Base-by-base conservation (phyloP, 2,888 invertebrate genomes). In the Phania funesta region DNA sequence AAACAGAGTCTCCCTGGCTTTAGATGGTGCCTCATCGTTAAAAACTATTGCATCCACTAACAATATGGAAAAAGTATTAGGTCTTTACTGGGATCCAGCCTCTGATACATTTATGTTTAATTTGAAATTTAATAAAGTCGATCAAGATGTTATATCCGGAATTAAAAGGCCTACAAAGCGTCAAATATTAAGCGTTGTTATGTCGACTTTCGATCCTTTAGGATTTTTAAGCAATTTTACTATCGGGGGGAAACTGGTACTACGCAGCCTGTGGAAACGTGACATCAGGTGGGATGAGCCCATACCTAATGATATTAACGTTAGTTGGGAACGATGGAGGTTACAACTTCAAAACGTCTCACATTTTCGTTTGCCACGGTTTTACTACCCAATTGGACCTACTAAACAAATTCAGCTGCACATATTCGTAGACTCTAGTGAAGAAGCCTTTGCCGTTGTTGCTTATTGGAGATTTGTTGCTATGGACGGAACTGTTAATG, bases 191-290 rank as follows among this genome's bases (percentile, higher is more conserved):
- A 50, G 84, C 0, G 41, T 86, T 0, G 79, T 85, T 2, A 87
- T 87, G 86, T 86, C 87, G 0, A 29, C 87, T 2, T 88, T 83
- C 62, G 86, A 87, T 52, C 87, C 86, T 0, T 64, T 87, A 0
- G 87, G 86, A 0, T 62, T 86, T 7, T 67, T 86, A 0, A 60
- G 82, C 0, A 86, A 86, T 0, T 84, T 84, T 22, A 85, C 35
- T 35, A 11, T 35, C 9, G 35, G 35, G 35, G 35, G 35, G 11
- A 35, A 35, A 35, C 35, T 35, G 11, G 35, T 35, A 35, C 35
- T 35, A 35, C 35, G 35, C 9, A 35, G 35, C 35, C 35, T 35
- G 11, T 35, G 35, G 35, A 35, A 35, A 35, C 35, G 35, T 83
- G 2, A 54, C 84, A 6, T 38, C 35, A 11, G 32, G 35, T 35